Evolutionary conservation across 2,888 invertebrate species (phyloP), one percentile per base, ranked within the genome.

Genomic region (Pollenia griseotomentosa): DNA sequence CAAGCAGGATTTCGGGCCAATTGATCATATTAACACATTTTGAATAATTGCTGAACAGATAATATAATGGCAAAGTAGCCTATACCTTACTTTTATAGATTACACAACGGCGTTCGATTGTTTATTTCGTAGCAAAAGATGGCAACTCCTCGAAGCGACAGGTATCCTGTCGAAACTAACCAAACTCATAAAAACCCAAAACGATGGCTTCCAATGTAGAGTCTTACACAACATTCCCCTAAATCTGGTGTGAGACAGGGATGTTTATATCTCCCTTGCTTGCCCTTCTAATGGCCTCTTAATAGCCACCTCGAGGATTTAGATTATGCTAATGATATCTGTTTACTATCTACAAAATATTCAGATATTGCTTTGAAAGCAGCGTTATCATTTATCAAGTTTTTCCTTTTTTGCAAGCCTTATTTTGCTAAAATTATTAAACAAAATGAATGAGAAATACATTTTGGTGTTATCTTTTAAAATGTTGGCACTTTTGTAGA

Each of bases 201-300:
- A 23, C 23, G 23, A 23, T 23, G 23, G 23, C 2, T 23, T 2
- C 19, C 23, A 23, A 23, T 23, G 23, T 23, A 23, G 23, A 23
- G 3, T 2, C 3, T 2, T 23, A 23, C 23, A 2, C 3, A 23
- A 23, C 23, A 23, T 16, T 16, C 53, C n/a, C 53, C 4, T n/a
- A n/a, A 53, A 53, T 53, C 51, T 14, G 51, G 51, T 53, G n/a
- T 53, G n/a, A n/a, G n/a, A 53, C n/a, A 53, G 53, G 53, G 10
- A 16, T 55, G 16, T 10, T 19, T 55, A 19, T 55, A 19, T 55
- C 9, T 9, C 9, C 16, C 7, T 9, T 55, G 2, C 16, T 55
- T 9, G 1, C 19, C 9, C 53, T 55, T 9, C 53, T 55, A 16
- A 7, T 19, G 16, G 10, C 11, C n/a, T 2, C 0, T 16, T 16